A percentile compares a stretch with the other conserved stretches of the same genome.
Evolutionary conservation across 1,140 invertebrate species (phyloP).

Genomic region (Monochamus saltuarius): DNA sequence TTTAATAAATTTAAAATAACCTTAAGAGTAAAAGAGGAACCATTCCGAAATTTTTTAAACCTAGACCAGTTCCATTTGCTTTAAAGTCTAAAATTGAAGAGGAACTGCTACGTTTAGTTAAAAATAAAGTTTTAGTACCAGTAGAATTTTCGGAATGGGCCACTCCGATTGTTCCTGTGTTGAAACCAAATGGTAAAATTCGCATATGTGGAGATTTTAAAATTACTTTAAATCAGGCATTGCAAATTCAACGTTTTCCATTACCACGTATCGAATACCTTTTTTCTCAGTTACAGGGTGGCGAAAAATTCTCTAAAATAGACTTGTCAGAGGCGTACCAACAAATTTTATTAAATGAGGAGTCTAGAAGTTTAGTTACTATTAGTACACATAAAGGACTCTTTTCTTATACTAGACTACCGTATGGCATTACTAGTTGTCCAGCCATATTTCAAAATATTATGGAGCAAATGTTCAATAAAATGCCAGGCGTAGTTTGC

Average conservation of each 20-base stretch:
- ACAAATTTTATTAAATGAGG: slow-evolving; percentile 50
- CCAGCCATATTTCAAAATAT: slow-evolving; percentile 46
- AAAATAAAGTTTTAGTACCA: slow-evolving; percentile 5
- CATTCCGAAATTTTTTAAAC: slow-evolving; percentile 1
- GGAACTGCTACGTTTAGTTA: slow-evolving; percentile 3
- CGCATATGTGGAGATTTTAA: slow-evolving; percentile 51
- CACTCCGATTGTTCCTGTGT: slow-evolving; percentile 19
- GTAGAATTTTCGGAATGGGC: slow-evolving; percentile 19
- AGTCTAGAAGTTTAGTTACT: slow-evolving; percentile 47
- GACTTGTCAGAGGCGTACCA: slow-evolving; percentile 37
- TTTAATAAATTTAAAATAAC: slow-evolving; percentile 35
- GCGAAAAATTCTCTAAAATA: slow-evolving; percentile 26
- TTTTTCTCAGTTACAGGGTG: slow-evolving; percentile 31
- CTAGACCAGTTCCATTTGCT: not conserved
- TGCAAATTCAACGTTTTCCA: slow-evolving; percentile 26
- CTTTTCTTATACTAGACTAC: slow-evolving; percentile 44
- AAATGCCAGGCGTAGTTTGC: slow-evolving; percentile 24
- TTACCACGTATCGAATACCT: slow-evolving; percentile 31
- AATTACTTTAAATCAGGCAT: slow-evolving; percentile 32
- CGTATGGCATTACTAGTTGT: slow-evolving; percentile 47
- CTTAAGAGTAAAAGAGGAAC: slow-evolving; percentile 13
- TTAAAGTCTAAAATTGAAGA: slow-evolving; percentile 8
- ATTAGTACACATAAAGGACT: slow-evolving; percentile 48
- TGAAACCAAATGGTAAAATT: slow-evolving; percentile 33
- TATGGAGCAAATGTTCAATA: slow-evolving; percentile 44